Base-by-base conservation (phyloP, 2,797 vertebrate species). In the Adrianichthys oophorus region DNA sequence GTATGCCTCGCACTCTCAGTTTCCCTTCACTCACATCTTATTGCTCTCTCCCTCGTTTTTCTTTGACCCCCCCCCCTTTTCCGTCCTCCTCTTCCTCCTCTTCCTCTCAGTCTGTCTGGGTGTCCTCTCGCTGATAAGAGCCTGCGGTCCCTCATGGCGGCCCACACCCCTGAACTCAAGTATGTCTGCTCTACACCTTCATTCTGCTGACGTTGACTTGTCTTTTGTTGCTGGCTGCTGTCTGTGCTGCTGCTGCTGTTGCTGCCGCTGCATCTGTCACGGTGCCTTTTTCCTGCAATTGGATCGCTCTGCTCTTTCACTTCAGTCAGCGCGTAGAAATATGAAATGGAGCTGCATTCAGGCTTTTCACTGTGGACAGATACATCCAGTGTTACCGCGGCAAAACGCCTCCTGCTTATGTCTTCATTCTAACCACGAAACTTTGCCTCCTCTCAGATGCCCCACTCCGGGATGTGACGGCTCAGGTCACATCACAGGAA, bases 91-190 rank as follows among this genome's bases (percentile, higher is more conserved):
- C 45, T 8, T 56, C 54, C 60, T 47, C 59, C 42, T 41, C 47
- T 53, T 45, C 43, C 76, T 74, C 74, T 75, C 95, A 99, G 97
- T 94, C 94, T 99, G 89, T 99, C 96, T 97, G 97, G 96, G 94
- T 99, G 97, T 93, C 97, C 97, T 95, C 96, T 99, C 92, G 97
- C 97, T 95, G 97, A 98, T 96, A 99, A 99, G 94, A 99, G 96
- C 92, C 96, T 99, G 91, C 96, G 97, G 92, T 98, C 96, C 93
- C 96, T 99, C 93, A 98, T 99, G 96, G 97, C 97, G 93, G 96
- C 97, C 89, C 96, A 98, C 91, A 95, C 97, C 93, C 94, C 96
- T 93, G 97, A 99, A 94, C 98, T 99, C 95, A 99, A 98, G 98
- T 99, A 98, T 93, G 96, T 98, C 90, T 90, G 82, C 78, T 77